Conservation (phyloP, 1,140 invertebrate species). For the Lepidurus arcticus region DNA sequence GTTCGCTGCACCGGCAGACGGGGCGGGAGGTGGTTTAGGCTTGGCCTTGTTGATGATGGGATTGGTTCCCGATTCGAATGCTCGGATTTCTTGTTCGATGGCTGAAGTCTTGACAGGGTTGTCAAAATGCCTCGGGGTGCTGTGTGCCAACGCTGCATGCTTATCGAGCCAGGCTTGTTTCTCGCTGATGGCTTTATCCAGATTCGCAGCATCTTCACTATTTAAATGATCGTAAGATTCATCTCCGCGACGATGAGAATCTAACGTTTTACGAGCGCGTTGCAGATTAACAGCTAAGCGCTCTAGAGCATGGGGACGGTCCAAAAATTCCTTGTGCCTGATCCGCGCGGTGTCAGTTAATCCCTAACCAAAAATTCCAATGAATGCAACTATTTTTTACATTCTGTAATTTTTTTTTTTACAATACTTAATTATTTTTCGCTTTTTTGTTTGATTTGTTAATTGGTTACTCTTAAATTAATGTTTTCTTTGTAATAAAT, state of each 20-base stretch:
- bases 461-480: not conserved
- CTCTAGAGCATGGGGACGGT: conserved; percentile 66
- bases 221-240: conserved; percentile 77
- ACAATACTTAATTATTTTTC: not conserved
- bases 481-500: not conserved
- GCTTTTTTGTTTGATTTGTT: not conserved
- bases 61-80: conserved; percentile 60
- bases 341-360: conserved; percentile 76
- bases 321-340: conserved; percentile 68
- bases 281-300: conserved; percentile 67
- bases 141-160: conserved; percentile 53
- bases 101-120: conserved; percentile 69
- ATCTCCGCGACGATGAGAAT: conserved; percentile 60
- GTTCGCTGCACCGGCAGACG: conserved; percentile 32
- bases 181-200: conserved; percentile 49
- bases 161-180: conserved; percentile 65
- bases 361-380: conserved; percentile 41
- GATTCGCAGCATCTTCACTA: conserved; percentile 70
- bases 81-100: conserved; percentile 61
- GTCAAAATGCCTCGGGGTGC: conserved; percentile 52
- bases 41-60: conserved; percentile 79
- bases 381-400: not conserved
- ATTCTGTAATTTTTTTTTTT: not conserved
- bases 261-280: conserved; percentile 65
- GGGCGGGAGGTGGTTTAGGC: conserved; percentile 55